Evolutionary conservation across 2,888 invertebrate species (phyloP).

Genomic region (Pyrrhia umbra): DNA sequence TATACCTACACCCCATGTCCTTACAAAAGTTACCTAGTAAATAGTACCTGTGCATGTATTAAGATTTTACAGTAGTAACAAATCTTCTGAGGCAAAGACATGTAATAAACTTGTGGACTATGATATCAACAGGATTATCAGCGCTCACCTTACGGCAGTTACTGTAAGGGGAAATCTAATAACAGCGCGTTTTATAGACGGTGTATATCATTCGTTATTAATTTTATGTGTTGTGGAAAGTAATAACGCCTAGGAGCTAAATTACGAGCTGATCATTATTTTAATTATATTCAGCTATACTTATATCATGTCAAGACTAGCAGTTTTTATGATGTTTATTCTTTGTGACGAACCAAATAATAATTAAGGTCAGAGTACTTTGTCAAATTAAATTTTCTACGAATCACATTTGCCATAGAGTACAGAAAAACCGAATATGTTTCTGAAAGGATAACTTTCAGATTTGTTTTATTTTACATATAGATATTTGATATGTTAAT

Average conservation of each 20-base stretch:
- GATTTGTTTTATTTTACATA: conserved; percentile 13
- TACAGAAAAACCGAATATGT: conserved; percentile 1
- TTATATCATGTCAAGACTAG: conserved; percentile 13
- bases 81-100: conserved; percentile 11
- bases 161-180: conserved; percentile 57
- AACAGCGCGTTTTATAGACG: conserved; percentile 55
- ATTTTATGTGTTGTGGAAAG: conserved; percentile 53
- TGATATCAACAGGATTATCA: conserved; percentile 41
- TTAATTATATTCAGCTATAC: conserved; percentile 23
- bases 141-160: conserved; percentile 44
- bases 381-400: conserved; percentile 16
- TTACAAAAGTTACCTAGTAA: not conserved
- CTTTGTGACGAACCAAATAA: conserved; percentile 22
- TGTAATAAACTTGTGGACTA: conserved; percentile 34
- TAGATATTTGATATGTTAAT: not conserved
- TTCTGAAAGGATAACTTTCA: conserved; percentile 4
- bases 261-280: conserved; percentile 43
- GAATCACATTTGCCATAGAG: conserved; percentile 9
- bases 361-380: conserved; percentile 17
- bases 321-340: conserved; percentile 11
- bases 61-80: too few relatives aligned
- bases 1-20: not conserved
- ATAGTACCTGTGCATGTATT: too few relatives aligned
- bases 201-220: conserved; percentile 62
- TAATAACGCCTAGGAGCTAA: conserved; percentile 46